Conservation (phyloP, 2,113 vertebrate species). For the Opisthocomus hoazin region DNA sequence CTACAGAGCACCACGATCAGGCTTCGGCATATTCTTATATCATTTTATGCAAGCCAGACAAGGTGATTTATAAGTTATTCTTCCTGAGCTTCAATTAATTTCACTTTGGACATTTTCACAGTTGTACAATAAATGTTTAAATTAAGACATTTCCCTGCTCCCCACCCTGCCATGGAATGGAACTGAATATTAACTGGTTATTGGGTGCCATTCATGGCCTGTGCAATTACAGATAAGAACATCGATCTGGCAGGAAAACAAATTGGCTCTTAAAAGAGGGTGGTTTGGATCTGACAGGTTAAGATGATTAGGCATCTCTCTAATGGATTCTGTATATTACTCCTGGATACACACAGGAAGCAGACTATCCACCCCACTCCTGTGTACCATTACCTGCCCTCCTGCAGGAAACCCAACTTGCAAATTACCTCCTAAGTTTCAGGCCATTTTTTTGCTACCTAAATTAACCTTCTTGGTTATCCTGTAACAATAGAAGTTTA, state of each 20-base stretch:
- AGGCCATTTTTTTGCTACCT: not conserved
- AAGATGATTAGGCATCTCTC: slow-evolving; percentile 60
- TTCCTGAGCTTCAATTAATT: slow-evolving; percentile 64
- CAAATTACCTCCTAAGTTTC: not conserved
- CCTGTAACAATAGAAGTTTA: not conserved
- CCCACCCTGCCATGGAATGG: slow-evolving; percentile 45
- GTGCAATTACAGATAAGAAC: slow-evolving; percentile 68
- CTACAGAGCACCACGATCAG: not conserved
- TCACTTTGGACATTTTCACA: slow-evolving; percentile 62
- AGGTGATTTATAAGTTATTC: slow-evolving; percentile 69
- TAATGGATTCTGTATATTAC: slow-evolving; percentile 50
- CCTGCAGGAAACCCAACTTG: not conserved
- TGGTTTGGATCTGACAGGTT: slow-evolving; percentile 65
- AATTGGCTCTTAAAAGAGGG: slow-evolving; percentile 69
- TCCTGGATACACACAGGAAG: not conserved
- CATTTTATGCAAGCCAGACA: slow-evolving; percentile 37
- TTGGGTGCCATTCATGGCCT: slow-evolving; percentile 59
- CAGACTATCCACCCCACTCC: not conserved
- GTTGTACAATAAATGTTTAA: slow-evolving; percentile 66
- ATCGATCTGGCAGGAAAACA: slow-evolving; percentile 72
- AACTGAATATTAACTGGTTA: slow-evolving; percentile 66
- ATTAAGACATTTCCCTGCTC: slow-evolving; percentile 66
- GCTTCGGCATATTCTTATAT: slow-evolving; percentile 20
- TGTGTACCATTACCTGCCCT: not conserved
- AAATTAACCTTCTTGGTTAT: not conserved